These are phyloP conservation scores for Haplochromis vanheusdeni DNA, from an alignment of 2,113 vertebrate species.

Conservation along the genomic window DNA sequence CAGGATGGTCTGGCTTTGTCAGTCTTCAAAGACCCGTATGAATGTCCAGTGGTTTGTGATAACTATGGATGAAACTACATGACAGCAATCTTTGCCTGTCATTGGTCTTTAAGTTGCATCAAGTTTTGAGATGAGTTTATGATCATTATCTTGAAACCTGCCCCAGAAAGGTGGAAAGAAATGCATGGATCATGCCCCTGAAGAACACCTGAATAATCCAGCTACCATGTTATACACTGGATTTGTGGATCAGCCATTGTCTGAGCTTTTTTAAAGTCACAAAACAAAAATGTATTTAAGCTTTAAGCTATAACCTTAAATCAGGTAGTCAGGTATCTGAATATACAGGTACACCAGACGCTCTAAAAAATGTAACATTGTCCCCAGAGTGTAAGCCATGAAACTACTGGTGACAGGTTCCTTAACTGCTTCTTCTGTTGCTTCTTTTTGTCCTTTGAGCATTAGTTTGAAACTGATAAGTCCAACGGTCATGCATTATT, in stretches of 20 bases:
- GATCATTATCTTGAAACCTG: background rate
- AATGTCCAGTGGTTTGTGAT: background rate
- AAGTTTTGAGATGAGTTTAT: background rate
- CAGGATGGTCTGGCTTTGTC: background rate
- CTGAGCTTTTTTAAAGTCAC: background rate
- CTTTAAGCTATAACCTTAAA: background rate
- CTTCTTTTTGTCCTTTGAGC: background rate
- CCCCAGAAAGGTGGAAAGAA: background rate
- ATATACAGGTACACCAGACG: background rate
- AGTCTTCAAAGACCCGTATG: background rate
- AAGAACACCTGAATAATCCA: background rate
- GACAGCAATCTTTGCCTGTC: background rate
- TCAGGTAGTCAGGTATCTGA: background rate
- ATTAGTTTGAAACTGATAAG: background rate
- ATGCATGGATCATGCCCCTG: background rate
- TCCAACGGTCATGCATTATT: background rate
- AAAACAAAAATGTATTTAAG: background rate
- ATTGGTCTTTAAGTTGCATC: background rate
- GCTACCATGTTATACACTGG: background rate
- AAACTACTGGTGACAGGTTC: background rate
- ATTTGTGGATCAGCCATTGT: background rate
- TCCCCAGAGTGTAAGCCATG: background rate
- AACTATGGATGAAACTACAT: background rate
- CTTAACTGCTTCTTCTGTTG: background rate
- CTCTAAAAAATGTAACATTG: background rate